These are phyloP conservation scores for Catocala fraxini DNA, from an alignment of 2,888 invertebrate species.

Conservation along the genomic window DNA sequence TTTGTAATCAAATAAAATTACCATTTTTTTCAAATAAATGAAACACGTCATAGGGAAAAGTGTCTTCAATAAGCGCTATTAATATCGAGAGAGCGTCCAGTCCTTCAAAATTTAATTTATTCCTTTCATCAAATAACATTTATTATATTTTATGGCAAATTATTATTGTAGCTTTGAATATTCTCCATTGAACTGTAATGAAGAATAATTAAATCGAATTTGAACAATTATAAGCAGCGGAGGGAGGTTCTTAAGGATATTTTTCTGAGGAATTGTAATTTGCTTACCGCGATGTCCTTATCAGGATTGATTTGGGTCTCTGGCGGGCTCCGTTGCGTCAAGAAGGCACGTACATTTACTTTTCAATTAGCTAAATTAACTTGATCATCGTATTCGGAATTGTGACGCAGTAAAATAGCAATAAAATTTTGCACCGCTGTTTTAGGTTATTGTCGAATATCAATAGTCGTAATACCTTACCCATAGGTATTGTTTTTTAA, in stretches of 20 bases:
- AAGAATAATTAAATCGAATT: constrained; percentile 41
- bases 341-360: constrained; percentile 18
- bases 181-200: constrained; percentile 32
- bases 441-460: too few species aligned
- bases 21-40: constrained; percentile 51
- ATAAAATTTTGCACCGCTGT: not conserved
- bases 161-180: constrained; percentile 45
- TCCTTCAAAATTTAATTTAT: constrained; percentile 65
- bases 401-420: not conserved
- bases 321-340: constrained; percentile 21
- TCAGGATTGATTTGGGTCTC: constrained; percentile 43
- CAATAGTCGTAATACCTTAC: too few species aligned
- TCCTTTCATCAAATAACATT: constrained; percentile 57
- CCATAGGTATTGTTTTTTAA: too few species aligned
- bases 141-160: constrained; percentile 53
- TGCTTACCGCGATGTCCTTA: constrained; percentile 36
- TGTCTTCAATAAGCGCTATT: constrained; percentile 58
- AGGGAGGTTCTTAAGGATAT: constrained; percentile 18
- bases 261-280: constrained; percentile 34
- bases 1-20: too few species aligned
- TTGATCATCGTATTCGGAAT: constrained; percentile 8
- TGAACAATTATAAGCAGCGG: constrained; percentile 30
- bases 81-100: constrained; percentile 57
- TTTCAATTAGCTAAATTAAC: constrained; percentile 30
- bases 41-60: constrained; percentile 56